Evolutionary conservation across 2,797 vertebrate genomes (phyloP).

Genomic region (Limnodromus scolopaceus): DNA sequence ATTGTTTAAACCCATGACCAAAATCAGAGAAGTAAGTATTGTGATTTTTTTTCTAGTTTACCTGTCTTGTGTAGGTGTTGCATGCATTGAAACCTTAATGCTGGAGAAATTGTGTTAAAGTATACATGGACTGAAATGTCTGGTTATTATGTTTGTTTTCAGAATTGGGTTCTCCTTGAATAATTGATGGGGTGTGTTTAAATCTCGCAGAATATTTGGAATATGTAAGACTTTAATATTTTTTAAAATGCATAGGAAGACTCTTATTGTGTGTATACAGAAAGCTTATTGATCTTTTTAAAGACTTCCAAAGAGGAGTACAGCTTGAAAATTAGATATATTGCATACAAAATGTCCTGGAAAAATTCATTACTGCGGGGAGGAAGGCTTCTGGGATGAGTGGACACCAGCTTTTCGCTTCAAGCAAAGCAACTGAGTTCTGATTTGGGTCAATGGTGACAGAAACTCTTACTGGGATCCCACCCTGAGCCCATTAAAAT

Average conservation of each 20-base stretch:
- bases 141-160: background rate
- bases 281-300: background rate
- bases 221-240: background rate
- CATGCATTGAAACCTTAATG: background rate
- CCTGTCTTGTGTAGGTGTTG: background rate
- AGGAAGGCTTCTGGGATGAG: background rate
- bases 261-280: background rate
- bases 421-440: background rate
- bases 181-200: background rate
- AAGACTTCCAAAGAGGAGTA: background rate
- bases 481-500: slow-evolving; percentile 33
- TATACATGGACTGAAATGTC: background rate
- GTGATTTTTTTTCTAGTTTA: background rate
- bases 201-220: background rate
- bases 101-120: background rate
- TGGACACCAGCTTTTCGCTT: background rate
- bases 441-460: slow-evolving; percentile 39
- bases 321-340: background rate
- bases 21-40: background rate
- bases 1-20: background rate
- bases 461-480: slow-evolving; percentile 20
- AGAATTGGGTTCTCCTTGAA: background rate
- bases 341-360: background rate
- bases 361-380: background rate
- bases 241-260: background rate